phyloP scores from a whole-genome alignment of 2,797 vertebrate genomes.

The Gymnopithys bicolor region DNA sequence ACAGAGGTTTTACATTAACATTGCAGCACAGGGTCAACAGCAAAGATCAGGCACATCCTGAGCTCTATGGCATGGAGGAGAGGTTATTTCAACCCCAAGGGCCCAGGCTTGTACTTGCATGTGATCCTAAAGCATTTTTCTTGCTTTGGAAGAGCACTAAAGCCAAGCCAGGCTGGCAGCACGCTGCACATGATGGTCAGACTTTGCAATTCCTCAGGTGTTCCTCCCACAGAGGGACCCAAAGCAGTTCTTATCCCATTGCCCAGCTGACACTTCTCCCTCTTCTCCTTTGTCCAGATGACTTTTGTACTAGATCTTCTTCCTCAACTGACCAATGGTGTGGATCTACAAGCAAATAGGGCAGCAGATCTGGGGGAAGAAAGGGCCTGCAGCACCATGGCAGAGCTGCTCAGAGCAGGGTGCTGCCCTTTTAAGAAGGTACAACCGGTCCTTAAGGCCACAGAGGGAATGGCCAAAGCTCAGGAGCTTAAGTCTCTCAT shows the following conservation, averaged over 20 bases:
- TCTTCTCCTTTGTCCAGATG: not conserved
- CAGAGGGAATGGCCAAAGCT: not conserved
- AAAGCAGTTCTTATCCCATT: not conserved
- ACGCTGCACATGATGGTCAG: accelerated
- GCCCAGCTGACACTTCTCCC: not conserved
- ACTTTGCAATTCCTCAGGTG: not conserved
- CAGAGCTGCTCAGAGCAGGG: not conserved
- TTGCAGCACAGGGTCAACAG: not conserved
- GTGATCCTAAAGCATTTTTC: not conserved
- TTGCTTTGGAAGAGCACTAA: not conserved
- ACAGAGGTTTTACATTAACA: slow-evolving; percentile 35
- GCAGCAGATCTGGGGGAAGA: not conserved
- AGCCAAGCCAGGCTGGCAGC: not conserved
- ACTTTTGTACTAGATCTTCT: not conserved
- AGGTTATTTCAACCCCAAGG: not conserved
- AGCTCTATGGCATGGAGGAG: not conserved
- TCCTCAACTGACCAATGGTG: accelerated
- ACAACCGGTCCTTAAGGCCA: not conserved
- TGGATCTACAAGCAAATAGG: not conserved
- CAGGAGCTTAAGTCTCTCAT: not conserved
- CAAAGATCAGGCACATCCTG: slow-evolving; percentile 27
- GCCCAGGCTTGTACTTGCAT: not conserved
- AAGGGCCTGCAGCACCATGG: not conserved
- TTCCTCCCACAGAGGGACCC: accelerated
- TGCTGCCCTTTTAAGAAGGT: not conserved